Evolutionary conservation across 2,113 vertebrate species (phyloP).

Genomic region (Grallaria varia): DNA sequence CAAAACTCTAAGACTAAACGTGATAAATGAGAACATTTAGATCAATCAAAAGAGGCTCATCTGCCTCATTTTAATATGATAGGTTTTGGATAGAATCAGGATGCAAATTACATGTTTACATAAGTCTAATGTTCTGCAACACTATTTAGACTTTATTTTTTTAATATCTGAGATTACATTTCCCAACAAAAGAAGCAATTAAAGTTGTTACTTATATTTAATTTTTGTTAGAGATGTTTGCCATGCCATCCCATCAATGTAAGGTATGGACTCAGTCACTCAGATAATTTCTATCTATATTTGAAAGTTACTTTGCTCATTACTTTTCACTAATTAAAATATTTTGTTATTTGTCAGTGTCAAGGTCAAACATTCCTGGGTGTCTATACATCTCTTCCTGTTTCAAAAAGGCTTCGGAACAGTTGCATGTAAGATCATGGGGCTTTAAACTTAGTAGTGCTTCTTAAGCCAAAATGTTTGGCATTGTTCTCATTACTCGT

Average conservation of each 20-base stretch:
- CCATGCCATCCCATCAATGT: background rate
- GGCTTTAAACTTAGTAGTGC: background rate
- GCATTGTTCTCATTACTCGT: background rate
- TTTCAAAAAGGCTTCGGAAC: background rate
- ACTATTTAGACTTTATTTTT: background rate
- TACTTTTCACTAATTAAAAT: background rate
- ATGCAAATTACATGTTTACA: slow-evolving; percentile 16
- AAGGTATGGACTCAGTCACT: background rate
- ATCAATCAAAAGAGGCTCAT: background rate
- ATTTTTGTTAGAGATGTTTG: background rate
- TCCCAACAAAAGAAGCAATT: background rate
- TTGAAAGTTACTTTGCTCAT: background rate
- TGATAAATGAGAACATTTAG: background rate
- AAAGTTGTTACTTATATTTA: background rate
- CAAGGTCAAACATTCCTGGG: background rate
- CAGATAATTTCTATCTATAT: background rate
- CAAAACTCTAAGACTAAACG: background rate
- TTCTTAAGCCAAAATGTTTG: background rate
- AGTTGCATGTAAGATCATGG: background rate
- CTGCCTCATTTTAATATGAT: background rate
- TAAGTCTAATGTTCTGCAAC: background rate
- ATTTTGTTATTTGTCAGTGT: background rate
- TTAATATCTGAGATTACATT: background rate
- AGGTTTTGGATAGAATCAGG: background rate
- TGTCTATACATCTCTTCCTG: background rate